These are phyloP conservation scores for Gryllus longicercus DNA, from an alignment of 2,888 invertebrate genomes.

Conservation along the genomic window DNA sequence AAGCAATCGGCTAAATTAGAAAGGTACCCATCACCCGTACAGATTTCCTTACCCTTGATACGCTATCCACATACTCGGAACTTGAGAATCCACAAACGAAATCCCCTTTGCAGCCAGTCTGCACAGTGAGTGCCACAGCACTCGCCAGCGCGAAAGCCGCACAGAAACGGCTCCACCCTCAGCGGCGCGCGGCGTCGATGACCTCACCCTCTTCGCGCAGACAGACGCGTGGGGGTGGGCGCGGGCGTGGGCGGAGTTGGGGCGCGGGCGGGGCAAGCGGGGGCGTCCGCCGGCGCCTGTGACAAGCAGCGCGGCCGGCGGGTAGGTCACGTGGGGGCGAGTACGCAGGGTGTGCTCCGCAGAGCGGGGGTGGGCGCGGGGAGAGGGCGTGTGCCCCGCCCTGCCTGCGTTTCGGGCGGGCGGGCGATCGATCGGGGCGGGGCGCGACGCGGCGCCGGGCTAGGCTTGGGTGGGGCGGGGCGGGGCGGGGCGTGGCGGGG, in stretches of 20 bases:
- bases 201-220: not conserved
- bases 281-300: not conserved
- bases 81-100: too few relatives aligned
- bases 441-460: not conserved
- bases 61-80: too few relatives aligned
- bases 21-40: too few relatives aligned
- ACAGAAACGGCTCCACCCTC: not conserved
- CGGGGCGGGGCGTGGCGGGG: too few relatives aligned
- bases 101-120: too few relatives aligned
- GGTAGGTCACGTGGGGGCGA: slow-evolving; percentile 8
- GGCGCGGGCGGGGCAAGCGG: not conserved
- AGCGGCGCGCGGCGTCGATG: not conserved
- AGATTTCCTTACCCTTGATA: too few relatives aligned
- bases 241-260: not conserved
- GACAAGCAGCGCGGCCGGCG: not conserved
- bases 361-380: not conserved
- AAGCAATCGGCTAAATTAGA: too few relatives aligned
- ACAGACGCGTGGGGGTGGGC: not conserved
- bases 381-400: not conserved
- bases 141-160: too few relatives aligned
- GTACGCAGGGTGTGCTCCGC: not conserved
- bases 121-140: too few relatives aligned
- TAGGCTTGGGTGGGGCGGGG: too few relatives aligned
- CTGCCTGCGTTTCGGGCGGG: not conserved
- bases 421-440: not conserved